Evolutionary conservation across 1,140 invertebrate genomes (phyloP).

Genomic region (Formica selysi): DNA sequence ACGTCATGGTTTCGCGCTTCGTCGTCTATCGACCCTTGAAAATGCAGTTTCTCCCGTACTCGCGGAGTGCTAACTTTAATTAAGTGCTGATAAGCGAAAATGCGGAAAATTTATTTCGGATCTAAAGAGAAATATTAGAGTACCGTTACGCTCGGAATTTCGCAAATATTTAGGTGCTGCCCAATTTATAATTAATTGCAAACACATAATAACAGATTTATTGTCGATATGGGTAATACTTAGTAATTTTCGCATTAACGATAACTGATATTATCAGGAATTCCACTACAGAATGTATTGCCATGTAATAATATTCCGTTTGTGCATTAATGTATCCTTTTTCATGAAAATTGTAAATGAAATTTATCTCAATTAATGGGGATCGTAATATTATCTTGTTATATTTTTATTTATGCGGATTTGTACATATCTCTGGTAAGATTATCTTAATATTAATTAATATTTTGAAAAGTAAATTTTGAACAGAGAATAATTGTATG

Average conservation of each 20-base stretch:
- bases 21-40: conserved; percentile 44
- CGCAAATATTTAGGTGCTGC: conserved; percentile 13
- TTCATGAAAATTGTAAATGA: neutral
- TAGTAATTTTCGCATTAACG: conserved; percentile 13
- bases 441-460: neutral
- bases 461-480: neutral
- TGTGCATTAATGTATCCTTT: neutral
- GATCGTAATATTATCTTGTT: neutral
- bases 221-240: conserved; percentile 3
- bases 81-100: conserved; percentile 48
- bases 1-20: conserved; percentile 18
- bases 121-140: conserved; percentile 43
- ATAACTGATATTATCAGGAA: conserved; percentile 29
- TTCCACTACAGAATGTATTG: neutral
- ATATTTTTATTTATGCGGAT: neutral
- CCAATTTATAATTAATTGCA: conserved; percentile 23
- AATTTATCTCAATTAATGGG: conserved; percentile 10
- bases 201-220: conserved; percentile 38
- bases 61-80: conserved; percentile 56
- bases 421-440: neutral
- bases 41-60: conserved; percentile 35
- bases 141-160: conserved; percentile 7
- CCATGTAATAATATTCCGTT: conserved; percentile 17
- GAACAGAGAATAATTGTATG: neutral
- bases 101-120: conserved; percentile 52